Conservation (phyloP, 2,888 invertebrate species). For the Miltochrista miniata region DNA sequence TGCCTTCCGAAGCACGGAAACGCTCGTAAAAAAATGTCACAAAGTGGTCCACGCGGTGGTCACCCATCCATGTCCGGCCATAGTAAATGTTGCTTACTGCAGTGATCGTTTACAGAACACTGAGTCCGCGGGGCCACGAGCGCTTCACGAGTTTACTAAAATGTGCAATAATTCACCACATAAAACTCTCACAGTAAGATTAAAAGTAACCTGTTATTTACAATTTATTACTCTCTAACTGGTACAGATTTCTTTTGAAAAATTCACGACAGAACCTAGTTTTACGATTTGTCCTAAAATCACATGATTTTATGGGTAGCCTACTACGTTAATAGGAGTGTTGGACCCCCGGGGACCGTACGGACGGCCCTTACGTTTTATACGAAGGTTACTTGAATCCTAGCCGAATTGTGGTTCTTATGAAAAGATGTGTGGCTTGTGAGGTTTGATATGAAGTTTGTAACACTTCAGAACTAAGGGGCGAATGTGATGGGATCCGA, state of each 20-base stretch:
- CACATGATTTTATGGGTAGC: conserved; percentile 4
- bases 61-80: too few relatives aligned
- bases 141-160: not conserved
- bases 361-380: conserved; percentile 40
- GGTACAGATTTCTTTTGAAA: not conserved
- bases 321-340: conserved; percentile 40
- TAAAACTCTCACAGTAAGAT: too few relatives aligned
- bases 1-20: too few relatives aligned
- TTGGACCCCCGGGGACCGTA: conserved; percentile 26
- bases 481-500: conserved; percentile 22
- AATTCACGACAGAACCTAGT: not conserved
- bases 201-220: too few relatives aligned
- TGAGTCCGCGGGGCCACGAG: too few relatives aligned
- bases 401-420: conserved; percentile 31
- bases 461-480: conserved; percentile 25
- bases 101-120: too few relatives aligned
- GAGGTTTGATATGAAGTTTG: conserved; percentile 21
- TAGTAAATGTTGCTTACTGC: too few relatives aligned
- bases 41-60: too few relatives aligned
- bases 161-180: not conserved
- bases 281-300: conserved; percentile 12
- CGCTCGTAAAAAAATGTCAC: too few relatives aligned
- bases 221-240: too few relatives aligned
- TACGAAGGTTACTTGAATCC: conserved; percentile 35
- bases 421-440: conserved; percentile 34